Percentiles rank a stretch among this genome's conserved stretches.
These are phyloP conservation scores for Ennomos erosarius DNA, from an alignment of 2,888 invertebrate species.

Conservation along the genomic window DNA sequence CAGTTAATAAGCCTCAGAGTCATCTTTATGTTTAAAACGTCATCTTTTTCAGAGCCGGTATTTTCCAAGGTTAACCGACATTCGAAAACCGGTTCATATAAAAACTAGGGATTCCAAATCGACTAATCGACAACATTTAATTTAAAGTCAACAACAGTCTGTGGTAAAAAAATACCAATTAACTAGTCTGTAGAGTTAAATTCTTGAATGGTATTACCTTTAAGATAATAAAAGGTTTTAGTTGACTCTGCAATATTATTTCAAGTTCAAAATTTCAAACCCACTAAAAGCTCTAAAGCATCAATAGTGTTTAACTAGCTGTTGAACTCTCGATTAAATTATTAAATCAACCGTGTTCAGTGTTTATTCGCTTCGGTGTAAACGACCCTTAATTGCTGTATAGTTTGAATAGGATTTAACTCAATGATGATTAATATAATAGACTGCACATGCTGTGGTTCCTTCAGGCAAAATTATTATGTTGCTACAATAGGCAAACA, in stretches of 20 bases:
- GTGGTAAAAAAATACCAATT: background rate
- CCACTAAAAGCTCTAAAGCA: slow-evolving; percentile 2
- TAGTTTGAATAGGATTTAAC: too few relatives aligned
- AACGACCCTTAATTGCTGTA: slow-evolving; percentile 11
- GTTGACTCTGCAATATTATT: background rate
- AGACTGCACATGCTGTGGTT: too few relatives aligned
- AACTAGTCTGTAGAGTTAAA: too few relatives aligned
- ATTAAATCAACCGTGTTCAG: slow-evolving; percentile 25
- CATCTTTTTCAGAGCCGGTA: too few relatives aligned
- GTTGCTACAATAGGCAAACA: too few relatives aligned
- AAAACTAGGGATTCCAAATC: background rate
- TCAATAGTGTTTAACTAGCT: slow-evolving; percentile 10
- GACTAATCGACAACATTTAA: slow-evolving; percentile 13
- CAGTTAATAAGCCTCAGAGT: too few relatives aligned
- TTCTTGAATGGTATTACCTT: too few relatives aligned
- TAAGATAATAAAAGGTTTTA: background rate
- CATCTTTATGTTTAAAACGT: too few relatives aligned
- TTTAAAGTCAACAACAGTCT: slow-evolving; percentile 9
- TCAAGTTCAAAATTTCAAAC: background rate
- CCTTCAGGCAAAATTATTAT: too few relatives aligned
- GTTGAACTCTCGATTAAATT: slow-evolving; percentile 15
- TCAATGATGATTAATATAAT: too few relatives aligned
- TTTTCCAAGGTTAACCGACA: too few relatives aligned
- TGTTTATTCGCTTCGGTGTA: slow-evolving; percentile 25
- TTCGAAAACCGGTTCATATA: too few relatives aligned